Percentiles rank a stretch among this genome's conserved stretches.
phyloP scores from a whole-genome alignment of 2,888 invertebrate genomes.

The Harmothoe impar region DNA sequence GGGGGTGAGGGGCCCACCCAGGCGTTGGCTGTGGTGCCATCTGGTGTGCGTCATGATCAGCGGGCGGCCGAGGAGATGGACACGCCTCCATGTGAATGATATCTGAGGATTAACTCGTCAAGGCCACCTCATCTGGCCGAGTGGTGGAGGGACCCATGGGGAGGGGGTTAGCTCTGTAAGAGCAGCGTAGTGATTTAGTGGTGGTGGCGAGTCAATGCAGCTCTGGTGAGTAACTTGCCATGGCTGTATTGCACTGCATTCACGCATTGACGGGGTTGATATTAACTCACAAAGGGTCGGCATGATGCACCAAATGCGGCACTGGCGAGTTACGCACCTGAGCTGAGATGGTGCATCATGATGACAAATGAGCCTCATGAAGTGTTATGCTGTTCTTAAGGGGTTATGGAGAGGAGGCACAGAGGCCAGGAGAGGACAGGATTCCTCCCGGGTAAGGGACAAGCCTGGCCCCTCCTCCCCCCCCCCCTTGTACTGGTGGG shows the following conservation, averaged over 20 bases:
- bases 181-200: no score
- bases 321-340: no score
- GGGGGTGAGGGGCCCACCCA: neutral
- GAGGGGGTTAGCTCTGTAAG: no score
- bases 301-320: no score
- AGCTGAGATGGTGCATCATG: no score
- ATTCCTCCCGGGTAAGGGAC: neutral
- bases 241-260: no score
- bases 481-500: neutral
- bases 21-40: neutral
- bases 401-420: neutral
- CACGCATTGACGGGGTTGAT: no score
- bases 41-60: slow-evolving; percentile 28
- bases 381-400: no score
- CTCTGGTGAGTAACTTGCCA: no score
- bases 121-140: slow-evolving; percentile 11
- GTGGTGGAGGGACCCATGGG: neutral
- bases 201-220: no score
- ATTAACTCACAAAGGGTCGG: no score
- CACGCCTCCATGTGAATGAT: slow-evolving; percentile 6
- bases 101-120: neutral
- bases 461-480: neutral
- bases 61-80: neutral
- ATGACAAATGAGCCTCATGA: no score
- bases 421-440: neutral